A percentile compares a stretch with the other conserved stretches of the same genome.
Evolutionary conservation across 2,888 invertebrate species (phyloP).

Genomic region (Athetis lepigone): DNA sequence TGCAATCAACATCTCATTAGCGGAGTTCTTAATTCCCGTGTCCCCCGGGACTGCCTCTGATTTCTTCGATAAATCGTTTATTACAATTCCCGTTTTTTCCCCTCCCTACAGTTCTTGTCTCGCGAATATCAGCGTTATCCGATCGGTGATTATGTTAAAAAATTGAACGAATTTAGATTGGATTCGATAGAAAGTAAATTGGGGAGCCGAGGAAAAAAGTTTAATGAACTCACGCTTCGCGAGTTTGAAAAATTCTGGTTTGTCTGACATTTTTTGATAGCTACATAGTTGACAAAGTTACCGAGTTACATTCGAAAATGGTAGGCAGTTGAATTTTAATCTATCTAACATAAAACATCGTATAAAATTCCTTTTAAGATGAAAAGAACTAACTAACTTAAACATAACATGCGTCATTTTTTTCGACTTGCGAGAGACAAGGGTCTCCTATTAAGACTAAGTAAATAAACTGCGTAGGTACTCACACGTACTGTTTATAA

Average conservation of each 20-base stretch:
- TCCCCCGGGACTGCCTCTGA: slow-evolving; percentile 77
- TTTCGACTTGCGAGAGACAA: slow-evolving; percentile 7
- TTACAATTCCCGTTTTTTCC: slow-evolving; percentile 78
- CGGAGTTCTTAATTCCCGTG: slow-evolving; percentile 84
- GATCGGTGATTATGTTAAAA: slow-evolving; percentile 82
- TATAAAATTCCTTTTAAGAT: neutral
- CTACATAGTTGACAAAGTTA: slow-evolving; percentile 50
- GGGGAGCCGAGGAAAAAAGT: slow-evolving; percentile 75
- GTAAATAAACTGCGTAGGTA: slow-evolving; percentile 20
- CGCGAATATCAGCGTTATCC: slow-evolving; percentile 77
- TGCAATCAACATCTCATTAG: slow-evolving; percentile 90
- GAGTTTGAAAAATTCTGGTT: slow-evolving; percentile 65
- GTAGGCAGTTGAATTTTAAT: neutral
- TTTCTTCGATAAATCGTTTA: slow-evolving; percentile 86
- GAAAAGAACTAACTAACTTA: neutral
- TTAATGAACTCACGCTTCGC: slow-evolving; percentile 77
- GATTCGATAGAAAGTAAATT: slow-evolving; percentile 77
- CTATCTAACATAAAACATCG: neutral
- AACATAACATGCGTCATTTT: slow-evolving; percentile 3
- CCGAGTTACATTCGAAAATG: slow-evolving; percentile 27
- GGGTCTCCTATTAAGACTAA: slow-evolving; percentile 12
- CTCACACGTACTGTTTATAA: slow-evolving; percentile 39
- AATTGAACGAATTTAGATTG: slow-evolving; percentile 79
- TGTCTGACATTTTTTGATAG: slow-evolving; percentile 55
- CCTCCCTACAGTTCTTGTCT: slow-evolving; percentile 71